Percentiles rank a stretch among this genome's conserved stretches.
These are phyloP conservation scores for Odontamblyopus rebecca DNA, from an alignment of 2,797 vertebrate species.

Conservation along the genomic window DNA sequence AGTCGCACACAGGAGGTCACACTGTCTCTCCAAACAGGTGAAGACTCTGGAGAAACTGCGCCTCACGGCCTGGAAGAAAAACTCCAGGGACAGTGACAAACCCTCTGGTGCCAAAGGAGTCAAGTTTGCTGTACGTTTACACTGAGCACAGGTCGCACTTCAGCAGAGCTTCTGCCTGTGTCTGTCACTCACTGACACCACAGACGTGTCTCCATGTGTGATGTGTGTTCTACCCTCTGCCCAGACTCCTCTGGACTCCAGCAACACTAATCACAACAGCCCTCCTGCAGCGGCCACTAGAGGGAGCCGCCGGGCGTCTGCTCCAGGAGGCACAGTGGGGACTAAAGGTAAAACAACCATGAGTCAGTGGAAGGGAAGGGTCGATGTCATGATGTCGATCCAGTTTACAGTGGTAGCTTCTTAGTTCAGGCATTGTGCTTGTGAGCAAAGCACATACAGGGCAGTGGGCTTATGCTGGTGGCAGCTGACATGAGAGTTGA, in stretches of 20 bases:
- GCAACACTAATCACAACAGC: slow-evolving; percentile 56
- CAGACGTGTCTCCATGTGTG: background rate
- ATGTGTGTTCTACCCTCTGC: slow-evolving; percentile 20
- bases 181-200: too few species aligned
- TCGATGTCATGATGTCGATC: too few species aligned
- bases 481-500: too few species aligned
- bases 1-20: slow-evolving; percentile 13
- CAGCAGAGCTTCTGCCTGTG: too few species aligned
- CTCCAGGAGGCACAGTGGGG: slow-evolving; percentile 57
- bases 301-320: slow-evolving; percentile 52
- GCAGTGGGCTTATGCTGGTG: too few species aligned
- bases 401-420: background rate
- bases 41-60: slow-evolving; percentile 87
- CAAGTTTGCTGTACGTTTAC: slow-evolving; percentile 75
- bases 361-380: too few species aligned
- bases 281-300: slow-evolving; percentile 44
- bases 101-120: slow-evolving; percentile 55
- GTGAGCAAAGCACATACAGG: too few species aligned
- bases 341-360: background rate
- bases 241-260: slow-evolving; percentile 75
- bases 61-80: slow-evolving; percentile 84
- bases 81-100: slow-evolving; percentile 26
- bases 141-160: background rate
- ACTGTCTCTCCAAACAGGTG: slow-evolving; percentile 55
- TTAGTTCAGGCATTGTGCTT: too few species aligned